Base-by-base conservation (phyloP, 1,140 invertebrate genomes). In the Aphidius ervi region DNA sequence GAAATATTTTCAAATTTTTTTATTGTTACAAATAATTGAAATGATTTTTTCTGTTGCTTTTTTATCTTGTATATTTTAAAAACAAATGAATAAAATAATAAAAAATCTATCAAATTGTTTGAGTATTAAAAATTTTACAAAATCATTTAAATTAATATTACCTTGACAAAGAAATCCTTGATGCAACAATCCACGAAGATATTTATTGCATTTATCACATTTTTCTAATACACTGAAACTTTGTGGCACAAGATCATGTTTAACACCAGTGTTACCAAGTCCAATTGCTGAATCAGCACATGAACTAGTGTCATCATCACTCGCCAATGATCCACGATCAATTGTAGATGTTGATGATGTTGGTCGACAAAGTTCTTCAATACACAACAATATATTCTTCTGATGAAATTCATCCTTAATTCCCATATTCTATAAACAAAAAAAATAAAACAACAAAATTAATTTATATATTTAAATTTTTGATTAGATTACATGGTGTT, bases 381-480 rank as follows among this genome's bases (percentile, higher is more conserved):
- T 84, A 72, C 87, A 87, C 31, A 85, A 81, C 60, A 91, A 74
- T 64, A 91, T 86, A 48, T 86, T 83, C 70, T 84, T 86, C 69
- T 89, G 87, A 75, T 90, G 88, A 70, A 88, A 89, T 61, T 88
- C 87, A 80, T 91, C 88, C 72, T 87, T 86, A 70, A 91, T 88
- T 54, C 88, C 88, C 85, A 91, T 87, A 70, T 84, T 85, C 89
- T 91, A 76, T 16, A 16, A 16, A 5, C 71, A 74, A 59, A 61
- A 20, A 16, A 16, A 16, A 16, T 45, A 6, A 50, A 10, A 50
- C 9, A 31, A 43, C 8, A 20, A 53, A 41, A 47, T 5, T 54
- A 49, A 41, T 61, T 16, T 16, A 16, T 16, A 16, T 16, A 16
- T 16, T 16, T 16, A 16, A 16, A 16, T 16, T 16, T 16, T 16